phyloP scores from a whole-genome alignment of 2,797 vertebrate species.

The Aplochiton taeniatus region DNA sequence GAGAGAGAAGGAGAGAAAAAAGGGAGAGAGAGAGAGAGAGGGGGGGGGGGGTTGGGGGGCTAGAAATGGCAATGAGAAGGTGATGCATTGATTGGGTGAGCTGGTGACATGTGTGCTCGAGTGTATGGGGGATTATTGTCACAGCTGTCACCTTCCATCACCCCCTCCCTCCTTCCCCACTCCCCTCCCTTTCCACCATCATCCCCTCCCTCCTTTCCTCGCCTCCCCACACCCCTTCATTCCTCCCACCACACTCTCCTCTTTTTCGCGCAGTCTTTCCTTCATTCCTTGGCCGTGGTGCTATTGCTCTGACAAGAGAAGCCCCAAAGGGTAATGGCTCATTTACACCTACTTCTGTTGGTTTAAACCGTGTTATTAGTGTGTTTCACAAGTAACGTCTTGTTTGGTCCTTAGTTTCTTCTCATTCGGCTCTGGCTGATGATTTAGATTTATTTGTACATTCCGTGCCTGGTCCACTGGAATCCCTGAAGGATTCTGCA shows the following conservation, averaged over 20 bases:
- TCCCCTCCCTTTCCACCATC: conserved; percentile 40
- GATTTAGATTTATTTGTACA: background rate
- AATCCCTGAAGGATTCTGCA: background rate
- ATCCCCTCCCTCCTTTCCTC: conserved; percentile 17
- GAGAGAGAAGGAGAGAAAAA: background rate
- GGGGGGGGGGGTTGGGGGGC: background rate
- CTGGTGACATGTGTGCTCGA: conserved; percentile 1
- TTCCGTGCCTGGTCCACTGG: background rate
- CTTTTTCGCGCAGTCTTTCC: conserved; percentile 44
- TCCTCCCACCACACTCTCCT: conserved; percentile 33
- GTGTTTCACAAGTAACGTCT: no score
- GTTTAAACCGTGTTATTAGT: no score
- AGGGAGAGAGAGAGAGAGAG: background rate
- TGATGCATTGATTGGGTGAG: conserved; percentile 19
- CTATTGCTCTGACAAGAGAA: no score
- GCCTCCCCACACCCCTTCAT: background rate
- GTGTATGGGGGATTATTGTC: conserved; percentile 17
- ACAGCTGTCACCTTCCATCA: conserved; percentile 32
- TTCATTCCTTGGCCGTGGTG: conserved; percentile 47
- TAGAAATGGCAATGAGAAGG: conserved; percentile 24
- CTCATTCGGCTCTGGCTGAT: no score
- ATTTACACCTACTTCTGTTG: no score
- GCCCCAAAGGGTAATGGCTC: no score
- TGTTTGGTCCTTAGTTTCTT: no score
- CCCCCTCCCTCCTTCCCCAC: conserved; percentile 28